Evolutionary conservation across 2,797 vertebrate species (phyloP), one percentile per base, ranked within the genome.

Genomic region (Tenualosa ilisha): DNA sequence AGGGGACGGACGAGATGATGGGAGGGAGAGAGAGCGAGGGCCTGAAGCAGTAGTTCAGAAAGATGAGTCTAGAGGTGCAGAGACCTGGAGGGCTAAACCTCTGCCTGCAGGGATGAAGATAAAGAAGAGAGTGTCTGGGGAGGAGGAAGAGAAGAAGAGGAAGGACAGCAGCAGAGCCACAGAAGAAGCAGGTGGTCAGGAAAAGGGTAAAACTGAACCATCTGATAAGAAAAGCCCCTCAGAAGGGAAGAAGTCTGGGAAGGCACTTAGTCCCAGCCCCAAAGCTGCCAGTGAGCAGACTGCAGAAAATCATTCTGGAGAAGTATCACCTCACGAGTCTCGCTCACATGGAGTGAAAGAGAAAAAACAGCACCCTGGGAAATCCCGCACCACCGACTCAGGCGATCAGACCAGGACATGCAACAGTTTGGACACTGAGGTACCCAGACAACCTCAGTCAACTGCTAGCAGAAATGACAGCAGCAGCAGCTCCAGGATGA

Each of bases 71-170:
- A 17, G 87, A 12, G n/a, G 46, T 17, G 0, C 84, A 0, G 92
- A 91, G 46, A 91, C 85, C 0, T 91, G 91, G 65, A 2, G 22
- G 85, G 92, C 92, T 17, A 93, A 91, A 87, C 92, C 87, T 1
- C 92, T 93, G 86, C 94, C 94, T 0, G 79, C 88, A 0, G 93
- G 92, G 9, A 90, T 95, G 88, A 96, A 90, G 87, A 15, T 93
- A 15, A 95, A 95, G 93, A 94, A 92, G 86, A 93, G 89, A 59
- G 85, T 90, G 51, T 89, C 92, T 31, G 84, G 89, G 50, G 91
- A 91, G 83, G 91, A 95, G 49, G 91, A 90, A 84, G 89, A 93
- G 37, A 54, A 43, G 54, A 86, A 84, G 46, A 2, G 37, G 40
- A 56, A 56, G 26, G 82, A 59, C 84, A 2, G 22, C 75, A 13